Percentiles rank a stretch among this genome's conserved stretches.
phyloP scores from a whole-genome alignment of 2,797 vertebrate species.

The Trachurus trachurus region DNA sequence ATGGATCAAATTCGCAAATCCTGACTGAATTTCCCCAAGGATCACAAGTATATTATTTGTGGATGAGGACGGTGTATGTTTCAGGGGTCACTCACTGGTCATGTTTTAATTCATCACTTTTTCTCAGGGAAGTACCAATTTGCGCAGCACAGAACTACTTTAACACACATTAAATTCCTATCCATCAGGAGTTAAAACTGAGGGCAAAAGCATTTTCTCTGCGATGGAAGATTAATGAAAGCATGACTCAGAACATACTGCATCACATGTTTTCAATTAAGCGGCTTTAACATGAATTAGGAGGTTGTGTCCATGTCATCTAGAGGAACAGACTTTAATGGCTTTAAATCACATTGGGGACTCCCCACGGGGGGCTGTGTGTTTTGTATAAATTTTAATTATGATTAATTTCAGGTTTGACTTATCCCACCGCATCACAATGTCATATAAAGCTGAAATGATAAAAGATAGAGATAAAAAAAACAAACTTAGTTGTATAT shows the following conservation, averaged over 20 bases:
- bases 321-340: conserved; percentile 33
- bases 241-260: conserved; percentile 54
- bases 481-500: no score
- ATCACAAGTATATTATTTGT: conserved; percentile 57
- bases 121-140: conserved; percentile 36
- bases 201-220: conserved; percentile 38
- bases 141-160: conserved; percentile 56
- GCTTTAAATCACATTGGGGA: conserved; percentile 26
- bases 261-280: conserved; percentile 51
- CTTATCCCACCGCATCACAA: background rate
- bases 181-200: conserved; percentile 57
- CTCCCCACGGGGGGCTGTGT: background rate
- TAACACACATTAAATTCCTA: conserved; percentile 70
- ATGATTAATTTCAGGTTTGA: conserved; percentile 9
- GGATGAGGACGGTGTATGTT: conserved; percentile 40
- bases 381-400: conserved; percentile 20
- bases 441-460: conserved; percentile 14
- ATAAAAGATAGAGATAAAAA: no score
- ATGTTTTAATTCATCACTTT: conserved; percentile 43
- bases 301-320: conserved; percentile 39
- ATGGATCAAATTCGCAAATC: conserved; percentile 45
- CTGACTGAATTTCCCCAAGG: conserved; percentile 55
- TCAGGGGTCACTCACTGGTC: conserved; percentile 50
- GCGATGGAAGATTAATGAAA: conserved; percentile 59
- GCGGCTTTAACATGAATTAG: conserved; percentile 40